Evolutionary conservation across 2,888 invertebrate species (phyloP).

Genomic region (Notodonta dromedarius): DNA sequence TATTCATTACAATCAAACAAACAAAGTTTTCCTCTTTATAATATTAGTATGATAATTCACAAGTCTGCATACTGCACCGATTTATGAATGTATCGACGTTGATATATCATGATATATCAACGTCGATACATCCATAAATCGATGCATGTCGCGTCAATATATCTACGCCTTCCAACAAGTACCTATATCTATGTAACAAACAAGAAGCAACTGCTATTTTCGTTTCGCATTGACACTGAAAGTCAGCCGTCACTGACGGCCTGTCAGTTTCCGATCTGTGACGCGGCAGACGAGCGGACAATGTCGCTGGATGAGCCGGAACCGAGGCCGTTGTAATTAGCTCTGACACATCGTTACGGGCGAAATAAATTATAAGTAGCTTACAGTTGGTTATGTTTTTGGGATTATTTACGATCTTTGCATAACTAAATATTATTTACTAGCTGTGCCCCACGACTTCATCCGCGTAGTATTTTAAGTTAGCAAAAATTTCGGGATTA

Average conservation of each 20-base stretch:
- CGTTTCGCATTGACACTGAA: constrained; percentile 30
- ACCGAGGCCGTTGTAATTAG: constrained; percentile 21
- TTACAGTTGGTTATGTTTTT: neutral
- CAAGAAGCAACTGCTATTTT: constrained; percentile 27
- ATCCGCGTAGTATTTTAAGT: no score
- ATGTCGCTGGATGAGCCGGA: constrained; percentile 22
- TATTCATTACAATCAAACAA: no score
- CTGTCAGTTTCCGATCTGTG: constrained; percentile 12
- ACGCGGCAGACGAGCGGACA: constrained; percentile 21
- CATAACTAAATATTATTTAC: neutral
- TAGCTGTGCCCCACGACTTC: no score
- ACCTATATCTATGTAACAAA: neutral
- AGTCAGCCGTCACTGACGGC: neutral
- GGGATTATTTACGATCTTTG: neutral
- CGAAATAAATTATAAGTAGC: constrained; percentile 9
- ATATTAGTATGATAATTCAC: no score
- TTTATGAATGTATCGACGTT: no score
- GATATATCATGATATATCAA: no score
- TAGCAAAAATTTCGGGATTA: no score
- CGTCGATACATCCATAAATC: no score
- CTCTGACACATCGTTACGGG: constrained; percentile 14
- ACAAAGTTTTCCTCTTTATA: no score
- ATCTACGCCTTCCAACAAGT: no score
- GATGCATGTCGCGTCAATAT: no score
- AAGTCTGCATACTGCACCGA: no score